Percentiles rank a stretch among this genome's conserved stretches.
Evolutionary conservation across 2,113 vertebrate species (phyloP).

Genomic region (Brachyistius frenatus): DNA sequence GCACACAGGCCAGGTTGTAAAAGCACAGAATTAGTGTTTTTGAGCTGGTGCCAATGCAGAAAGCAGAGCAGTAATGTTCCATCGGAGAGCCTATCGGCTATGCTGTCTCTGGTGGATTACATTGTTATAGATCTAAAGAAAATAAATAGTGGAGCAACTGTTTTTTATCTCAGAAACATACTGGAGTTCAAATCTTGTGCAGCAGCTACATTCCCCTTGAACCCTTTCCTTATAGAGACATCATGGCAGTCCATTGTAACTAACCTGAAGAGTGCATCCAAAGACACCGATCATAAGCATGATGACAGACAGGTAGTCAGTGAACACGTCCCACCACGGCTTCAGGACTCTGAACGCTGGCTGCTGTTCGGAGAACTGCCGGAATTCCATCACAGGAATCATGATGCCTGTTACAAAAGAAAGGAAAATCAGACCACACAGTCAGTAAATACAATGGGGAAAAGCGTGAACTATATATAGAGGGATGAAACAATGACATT

Average conservation of each 20-base stretch:
- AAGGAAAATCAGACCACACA: not conserved
- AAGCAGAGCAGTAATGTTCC: constrained; percentile 40
- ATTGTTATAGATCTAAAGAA: constrained; percentile 23
- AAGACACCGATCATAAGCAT: constrained; percentile 99
- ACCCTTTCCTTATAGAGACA: not conserved
- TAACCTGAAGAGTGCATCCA: constrained; percentile 97
- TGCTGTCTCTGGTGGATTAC: not conserved
- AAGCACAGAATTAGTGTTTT: constrained; percentile 36
- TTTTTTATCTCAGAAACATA: constrained; percentile 10
- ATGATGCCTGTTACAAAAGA: constrained; percentile 85
- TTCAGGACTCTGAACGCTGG: constrained; percentile 97
- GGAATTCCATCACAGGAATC: constrained; percentile 98
- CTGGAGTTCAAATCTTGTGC: not conserved
- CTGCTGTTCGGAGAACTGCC: constrained; percentile 98
- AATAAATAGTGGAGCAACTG: not conserved
- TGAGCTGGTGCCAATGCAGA: constrained; percentile 38
- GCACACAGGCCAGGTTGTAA: constrained; percentile 65
- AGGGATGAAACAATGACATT: not conserved
- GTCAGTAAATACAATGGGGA: not conserved
- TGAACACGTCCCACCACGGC: constrained; percentile 99
- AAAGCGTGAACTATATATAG: not conserved
- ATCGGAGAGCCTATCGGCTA: not conserved
- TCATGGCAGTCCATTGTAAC: not conserved
- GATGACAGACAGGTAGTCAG: constrained; percentile 95
- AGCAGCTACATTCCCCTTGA: constrained; percentile 1